Evolutionary conservation across 53 echinoderm and acorn worm genomes (phyloP), one percentile per base, ranked within the genome.

Genomic region (Paracentrotus lividus): DNA sequence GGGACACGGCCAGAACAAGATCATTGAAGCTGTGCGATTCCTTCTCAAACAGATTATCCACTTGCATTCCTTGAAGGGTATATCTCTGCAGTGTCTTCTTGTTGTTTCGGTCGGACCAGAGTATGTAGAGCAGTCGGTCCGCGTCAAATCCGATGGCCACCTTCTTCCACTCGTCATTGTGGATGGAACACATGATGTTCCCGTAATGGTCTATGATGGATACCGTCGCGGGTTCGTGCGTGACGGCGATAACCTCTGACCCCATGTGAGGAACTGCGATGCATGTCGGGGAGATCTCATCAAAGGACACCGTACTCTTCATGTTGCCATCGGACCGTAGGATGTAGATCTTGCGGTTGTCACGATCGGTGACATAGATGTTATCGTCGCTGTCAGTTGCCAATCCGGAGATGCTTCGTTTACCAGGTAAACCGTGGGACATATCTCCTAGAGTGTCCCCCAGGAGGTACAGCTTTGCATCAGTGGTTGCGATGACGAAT

Each of bases 281-380:
- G 38, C 81, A 49, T 4, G 81, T 92, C 12, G 92, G 92, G 0
- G 92, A 92, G 23, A 92, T 57, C 34, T 95, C 95, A 13, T 89
- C 95, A 23, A 91, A 77, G 57, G 87, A 77, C 8, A 95, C 34
- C 18, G 92, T 91, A 8, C 64, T 64, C 61, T 92, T 85, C 52
- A 91, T 61, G 26, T 42, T 77, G 13, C 97, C 97, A 61, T 95
- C 95, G n/a, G 93, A 84, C 8, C 94, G 72, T 26, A 94, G 94
- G 78, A 95, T 93, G 61, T 91, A 93, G 23, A 97, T 45, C 29
- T 94, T 86, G 49, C 85, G 95, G 75, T 97, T 93, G 72, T 95
- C 94, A 60, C 93, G 93, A 64, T 97, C 97, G 24, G 97, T 94
- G 36, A 95, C 91, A 20, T 90, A 94, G 49, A 97, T 93, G 88